Conservation (phyloP, 2,113 vertebrate species). For the Oncorhynchus kisutch region DNA sequence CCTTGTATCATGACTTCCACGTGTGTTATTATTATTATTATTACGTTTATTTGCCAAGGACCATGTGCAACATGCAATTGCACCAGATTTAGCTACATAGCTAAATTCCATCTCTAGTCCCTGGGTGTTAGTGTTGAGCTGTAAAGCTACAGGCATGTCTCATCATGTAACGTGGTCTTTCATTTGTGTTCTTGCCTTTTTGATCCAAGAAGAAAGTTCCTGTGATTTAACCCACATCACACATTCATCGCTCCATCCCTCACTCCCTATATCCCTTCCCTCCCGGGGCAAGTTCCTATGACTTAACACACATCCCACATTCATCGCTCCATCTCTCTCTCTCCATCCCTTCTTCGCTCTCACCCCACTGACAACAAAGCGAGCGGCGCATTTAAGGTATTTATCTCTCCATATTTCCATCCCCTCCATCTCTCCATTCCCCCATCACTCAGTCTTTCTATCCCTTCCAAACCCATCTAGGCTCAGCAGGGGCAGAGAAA, state of each 20-base stretch:
- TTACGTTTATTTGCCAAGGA: too few relatives aligned
- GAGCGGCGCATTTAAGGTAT: background rate
- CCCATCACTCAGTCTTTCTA: background rate
- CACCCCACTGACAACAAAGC: background rate
- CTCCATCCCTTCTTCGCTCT: background rate
- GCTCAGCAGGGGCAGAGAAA: slow-evolving; percentile 63
- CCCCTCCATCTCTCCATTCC: background rate
- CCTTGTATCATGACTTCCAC: background rate
- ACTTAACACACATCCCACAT: background rate
- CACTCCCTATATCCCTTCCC: background rate
- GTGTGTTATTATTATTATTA: too few relatives aligned
- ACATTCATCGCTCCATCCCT: background rate
- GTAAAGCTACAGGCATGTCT: background rate
- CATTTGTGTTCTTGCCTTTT: background rate
- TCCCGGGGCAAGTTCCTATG: background rate
- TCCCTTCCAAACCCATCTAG: slow-evolving; percentile 57
- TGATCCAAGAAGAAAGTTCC: background rate
- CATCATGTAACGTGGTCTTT: background rate
- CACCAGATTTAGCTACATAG: too few relatives aligned
- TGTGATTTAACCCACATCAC: background rate
- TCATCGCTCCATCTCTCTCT: background rate
- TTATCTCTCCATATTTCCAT: background rate
- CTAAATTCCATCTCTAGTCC: too few relatives aligned
- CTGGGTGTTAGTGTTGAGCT: background rate
- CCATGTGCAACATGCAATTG: too few relatives aligned